Evolutionary conservation across 2,797 vertebrate species (phyloP).

Genomic region (Bucorvus abyssinicus): DNA sequence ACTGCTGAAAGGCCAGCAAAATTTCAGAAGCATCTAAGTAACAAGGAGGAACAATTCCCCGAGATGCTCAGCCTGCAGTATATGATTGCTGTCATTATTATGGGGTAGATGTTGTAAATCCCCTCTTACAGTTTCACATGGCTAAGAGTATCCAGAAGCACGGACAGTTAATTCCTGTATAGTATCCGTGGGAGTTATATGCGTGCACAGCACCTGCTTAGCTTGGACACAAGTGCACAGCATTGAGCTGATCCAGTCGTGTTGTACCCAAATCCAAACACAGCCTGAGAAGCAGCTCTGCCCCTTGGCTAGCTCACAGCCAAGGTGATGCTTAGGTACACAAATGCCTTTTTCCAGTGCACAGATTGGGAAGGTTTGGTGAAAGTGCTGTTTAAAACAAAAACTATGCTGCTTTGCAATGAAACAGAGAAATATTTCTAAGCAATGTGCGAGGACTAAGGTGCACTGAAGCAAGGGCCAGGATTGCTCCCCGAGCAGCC

Average conservation of each 20-base stretch:
- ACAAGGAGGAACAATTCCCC: not conserved
- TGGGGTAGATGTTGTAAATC: not conserved
- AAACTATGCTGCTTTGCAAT: not conserved
- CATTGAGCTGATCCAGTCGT: rapidly evolving
- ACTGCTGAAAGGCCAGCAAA: not conserved
- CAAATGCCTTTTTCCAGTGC: not conserved
- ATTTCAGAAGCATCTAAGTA: not conserved
- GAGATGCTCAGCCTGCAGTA: not conserved
- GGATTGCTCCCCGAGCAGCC: not conserved
- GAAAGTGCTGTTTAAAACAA: not conserved
- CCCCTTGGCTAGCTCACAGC: not conserved
- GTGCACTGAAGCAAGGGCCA: not conserved
- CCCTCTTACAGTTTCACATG: not conserved
- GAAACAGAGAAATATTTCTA: not conserved
- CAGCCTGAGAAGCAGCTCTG: not conserved
- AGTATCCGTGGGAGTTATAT: rapidly evolving
- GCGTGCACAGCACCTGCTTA: not conserved
- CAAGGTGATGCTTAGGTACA: not conserved
- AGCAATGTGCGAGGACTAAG: not conserved
- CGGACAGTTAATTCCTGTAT: not conserved
- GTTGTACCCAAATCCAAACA: not conserved
- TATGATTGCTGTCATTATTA: not conserved
- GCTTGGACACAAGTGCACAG: not conserved
- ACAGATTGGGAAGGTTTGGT: not conserved
- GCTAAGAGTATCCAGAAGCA: not conserved